Percentiles rank a stretch among this genome's conserved stretches.
Conservation (phyloP, 2,888 invertebrate genomes). For the Stenurella melanura region DNA sequence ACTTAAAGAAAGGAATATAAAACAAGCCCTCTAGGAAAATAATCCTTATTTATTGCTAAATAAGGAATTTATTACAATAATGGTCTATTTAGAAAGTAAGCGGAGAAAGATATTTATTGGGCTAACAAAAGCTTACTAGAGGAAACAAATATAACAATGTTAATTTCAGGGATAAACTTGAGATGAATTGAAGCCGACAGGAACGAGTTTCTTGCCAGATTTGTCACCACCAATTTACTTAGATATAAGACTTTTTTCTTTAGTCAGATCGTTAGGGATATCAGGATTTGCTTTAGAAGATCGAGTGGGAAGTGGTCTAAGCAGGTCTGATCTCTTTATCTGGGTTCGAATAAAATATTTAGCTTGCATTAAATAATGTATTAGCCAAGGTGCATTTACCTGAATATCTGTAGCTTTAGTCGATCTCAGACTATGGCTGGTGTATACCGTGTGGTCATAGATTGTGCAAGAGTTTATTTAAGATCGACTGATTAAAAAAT, state of each 20-base stretch:
- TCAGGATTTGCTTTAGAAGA: conserved; percentile 18
- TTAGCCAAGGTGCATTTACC: not conserved
- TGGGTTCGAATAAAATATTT: not conserved
- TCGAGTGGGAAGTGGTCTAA: conserved; percentile 11
- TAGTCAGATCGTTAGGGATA: conserved; percentile 10
- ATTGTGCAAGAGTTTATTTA: too few relatives aligned
- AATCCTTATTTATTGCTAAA: conserved; percentile 4
- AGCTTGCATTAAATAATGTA: not conserved
- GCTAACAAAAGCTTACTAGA: conserved; percentile 2
- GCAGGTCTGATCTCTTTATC: not conserved
- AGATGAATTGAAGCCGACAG: conserved; percentile 20
- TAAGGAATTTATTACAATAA: not conserved
- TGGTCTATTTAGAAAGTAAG: not conserved
- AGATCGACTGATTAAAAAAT: too few relatives aligned
- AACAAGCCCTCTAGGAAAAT: not conserved
- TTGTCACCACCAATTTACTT: conserved; percentile 31
- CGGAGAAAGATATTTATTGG: not conserved
- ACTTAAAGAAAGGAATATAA: not conserved
- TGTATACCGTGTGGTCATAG: too few relatives aligned
- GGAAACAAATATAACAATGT: conserved; percentile 18
- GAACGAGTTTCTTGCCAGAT: conserved; percentile 26
- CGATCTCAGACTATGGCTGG: not conserved
- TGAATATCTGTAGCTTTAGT: not conserved
- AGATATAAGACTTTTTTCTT: conserved; percentile 18
- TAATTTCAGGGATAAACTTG: conserved; percentile 32